These are phyloP conservation scores for Drosophila tristis DNA, from an alignment of 1,140 invertebrate genomes.

Conservation along the genomic window DNA sequence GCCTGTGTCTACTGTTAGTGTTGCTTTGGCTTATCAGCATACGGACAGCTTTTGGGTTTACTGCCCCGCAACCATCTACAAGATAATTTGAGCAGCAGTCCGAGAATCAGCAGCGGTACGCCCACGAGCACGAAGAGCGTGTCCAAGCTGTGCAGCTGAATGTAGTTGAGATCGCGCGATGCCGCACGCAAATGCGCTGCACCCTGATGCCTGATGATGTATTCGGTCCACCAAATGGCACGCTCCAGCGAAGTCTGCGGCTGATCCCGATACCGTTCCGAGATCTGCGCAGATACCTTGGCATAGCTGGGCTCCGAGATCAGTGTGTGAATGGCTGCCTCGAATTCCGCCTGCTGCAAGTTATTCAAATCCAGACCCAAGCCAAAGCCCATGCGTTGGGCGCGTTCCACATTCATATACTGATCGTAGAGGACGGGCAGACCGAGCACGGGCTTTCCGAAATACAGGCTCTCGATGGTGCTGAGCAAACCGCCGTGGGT, in stretches of 20 bases:
- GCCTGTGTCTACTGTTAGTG: constrained; percentile 17
- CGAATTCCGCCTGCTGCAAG: constrained; percentile 76
- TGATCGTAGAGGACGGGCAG: constrained; percentile 89
- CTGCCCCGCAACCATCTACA: constrained; percentile 19
- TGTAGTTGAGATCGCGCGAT: constrained; percentile 55
- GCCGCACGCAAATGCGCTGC: constrained; percentile 64
- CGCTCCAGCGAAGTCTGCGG: constrained; percentile 87
- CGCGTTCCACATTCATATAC: constrained; percentile 85
- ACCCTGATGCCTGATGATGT: constrained; percentile 86
- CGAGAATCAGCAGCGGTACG: constrained; percentile 12
- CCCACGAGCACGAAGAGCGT: constrained; percentile 48
- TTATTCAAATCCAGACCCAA: constrained; percentile 77
- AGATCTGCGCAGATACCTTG: constrained; percentile 84
- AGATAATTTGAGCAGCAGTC: constrained; percentile 20
- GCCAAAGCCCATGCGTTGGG: constrained; percentile 84
- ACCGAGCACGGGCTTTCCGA: constrained; percentile 89
- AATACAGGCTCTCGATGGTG: constrained; percentile 88
- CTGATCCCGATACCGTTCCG: constrained; percentile 86
- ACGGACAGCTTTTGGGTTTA: constrained; percentile 8
- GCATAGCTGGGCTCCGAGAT: constrained; percentile 77
- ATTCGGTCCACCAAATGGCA: constrained; percentile 89
- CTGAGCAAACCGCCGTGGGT: constrained; percentile 90
- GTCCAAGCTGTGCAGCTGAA: constrained; percentile 86
- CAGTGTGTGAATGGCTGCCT: constrained; percentile 69
- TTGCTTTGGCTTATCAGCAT: constrained; percentile 39